A percentile compares a stretch with the other conserved stretches of the same genome.
These are phyloP conservation scores for Anneissia japonica DNA, from an alignment of 35 echinoderm and acorn worm species.

Conservation along the genomic window DNA sequence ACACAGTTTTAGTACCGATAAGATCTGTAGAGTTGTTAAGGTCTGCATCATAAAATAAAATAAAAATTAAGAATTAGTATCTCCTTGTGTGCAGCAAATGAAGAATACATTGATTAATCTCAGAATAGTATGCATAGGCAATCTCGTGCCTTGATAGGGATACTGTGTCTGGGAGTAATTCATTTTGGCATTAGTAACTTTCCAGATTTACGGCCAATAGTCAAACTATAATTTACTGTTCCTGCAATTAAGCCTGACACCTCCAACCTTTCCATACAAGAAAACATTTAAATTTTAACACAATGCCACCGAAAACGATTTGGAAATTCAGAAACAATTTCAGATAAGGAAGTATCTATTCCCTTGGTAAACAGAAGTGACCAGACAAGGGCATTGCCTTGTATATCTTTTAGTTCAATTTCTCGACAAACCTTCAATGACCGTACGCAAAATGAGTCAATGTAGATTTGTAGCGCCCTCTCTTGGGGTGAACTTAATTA, in stretches of 20 bases:
- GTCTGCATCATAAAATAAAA: too few relatives aligned
- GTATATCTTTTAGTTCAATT: not conserved
- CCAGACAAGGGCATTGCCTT: not conserved
- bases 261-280: not conserved
- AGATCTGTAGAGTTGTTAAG: too few relatives aligned
- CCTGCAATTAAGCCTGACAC: not conserved
- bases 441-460: not conserved
- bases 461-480: not conserved
- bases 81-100: too few relatives aligned
- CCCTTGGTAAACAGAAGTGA: not conserved
- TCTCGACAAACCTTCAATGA: not conserved
- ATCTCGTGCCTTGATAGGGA: not conserved
- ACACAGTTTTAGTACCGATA: too few relatives aligned
- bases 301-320: not conserved
- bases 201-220: not conserved
- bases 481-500: not conserved
- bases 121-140: too few relatives aligned
- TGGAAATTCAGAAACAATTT: not conserved
- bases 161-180: not conserved
- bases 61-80: too few relatives aligned
- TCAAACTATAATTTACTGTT: not conserved
- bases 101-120: too few relatives aligned
- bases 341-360: constrained; percentile 1
- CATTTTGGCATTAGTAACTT: not conserved
- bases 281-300: not conserved